phyloP scores from a whole-genome alignment of 2,797 vertebrate species.

The Silurus lanzhouensis region DNA sequence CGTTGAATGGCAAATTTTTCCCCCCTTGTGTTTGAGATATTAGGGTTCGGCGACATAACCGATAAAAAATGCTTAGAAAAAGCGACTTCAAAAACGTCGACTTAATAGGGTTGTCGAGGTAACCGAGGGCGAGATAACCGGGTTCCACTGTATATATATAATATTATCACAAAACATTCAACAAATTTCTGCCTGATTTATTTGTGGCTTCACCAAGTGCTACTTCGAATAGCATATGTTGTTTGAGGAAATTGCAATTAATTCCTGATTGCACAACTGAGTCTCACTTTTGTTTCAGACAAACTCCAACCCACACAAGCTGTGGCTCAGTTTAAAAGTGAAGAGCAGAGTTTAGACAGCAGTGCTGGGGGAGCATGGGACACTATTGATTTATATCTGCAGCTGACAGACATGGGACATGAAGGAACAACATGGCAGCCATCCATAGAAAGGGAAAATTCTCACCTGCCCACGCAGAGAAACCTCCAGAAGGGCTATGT shows the following conservation, averaged over 20 bases:
- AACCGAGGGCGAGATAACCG: too few relatives aligned
- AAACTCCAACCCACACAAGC: neutral
- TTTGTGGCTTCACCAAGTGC: neutral
- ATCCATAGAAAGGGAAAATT: constrained; percentile 49
- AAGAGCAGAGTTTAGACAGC: constrained; percentile 29
- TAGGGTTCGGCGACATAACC: too few relatives aligned
- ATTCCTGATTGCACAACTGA: neutral
- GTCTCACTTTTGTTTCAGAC: neutral
- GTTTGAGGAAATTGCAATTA: neutral
- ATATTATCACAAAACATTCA: too few relatives aligned
- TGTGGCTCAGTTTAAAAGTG: constrained; percentile 29
- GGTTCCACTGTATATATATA: too few relatives aligned
- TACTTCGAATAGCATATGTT: neutral
- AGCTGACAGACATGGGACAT: constrained; percentile 47
- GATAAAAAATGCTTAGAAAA: too few relatives aligned
- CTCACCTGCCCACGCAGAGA: constrained; percentile 46
- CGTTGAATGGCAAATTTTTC: too few relatives aligned
- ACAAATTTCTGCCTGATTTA: neutral
- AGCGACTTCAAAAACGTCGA: too few relatives aligned
- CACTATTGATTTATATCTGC: constrained; percentile 51
- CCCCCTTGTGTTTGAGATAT: too few relatives aligned
- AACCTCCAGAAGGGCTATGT: constrained; percentile 49
- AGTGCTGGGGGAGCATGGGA: constrained; percentile 19
- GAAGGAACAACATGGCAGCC: constrained; percentile 38
- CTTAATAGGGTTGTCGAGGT: too few relatives aligned